Percentiles rank a stretch among this genome's conserved stretches.
phyloP scores from a whole-genome alignment of 2,888 invertebrate species.

The Calliphora vomitoria region DNA sequence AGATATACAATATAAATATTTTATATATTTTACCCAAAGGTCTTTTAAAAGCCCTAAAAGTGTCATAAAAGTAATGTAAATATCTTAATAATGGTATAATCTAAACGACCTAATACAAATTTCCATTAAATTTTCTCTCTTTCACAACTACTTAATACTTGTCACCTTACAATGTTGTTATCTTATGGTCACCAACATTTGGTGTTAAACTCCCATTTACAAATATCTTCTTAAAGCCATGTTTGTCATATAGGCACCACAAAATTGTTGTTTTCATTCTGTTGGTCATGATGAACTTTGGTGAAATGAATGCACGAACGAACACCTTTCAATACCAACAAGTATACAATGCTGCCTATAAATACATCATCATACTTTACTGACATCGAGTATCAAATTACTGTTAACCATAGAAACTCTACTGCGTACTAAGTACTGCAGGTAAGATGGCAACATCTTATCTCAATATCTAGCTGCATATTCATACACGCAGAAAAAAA shows the following conservation, averaged over 20 bases:
- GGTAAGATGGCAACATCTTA: neutral
- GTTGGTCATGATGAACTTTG: neutral
- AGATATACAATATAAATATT: too few species aligned
- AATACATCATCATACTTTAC: neutral
- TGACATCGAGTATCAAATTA: neutral
- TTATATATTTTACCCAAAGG: too few species aligned
- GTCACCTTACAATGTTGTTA: neutral
- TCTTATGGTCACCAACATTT: neutral
- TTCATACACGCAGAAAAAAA: too few species aligned
- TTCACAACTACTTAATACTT: neutral
- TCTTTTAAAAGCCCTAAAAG: too few species aligned
- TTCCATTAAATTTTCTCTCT: neutral
- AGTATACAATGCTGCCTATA: neutral
- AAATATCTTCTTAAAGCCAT: neutral
- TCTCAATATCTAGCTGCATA: neutral
- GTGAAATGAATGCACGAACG: neutral
- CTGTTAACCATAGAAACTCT: neutral
- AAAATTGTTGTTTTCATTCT: neutral
- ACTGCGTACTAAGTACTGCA: neutral
- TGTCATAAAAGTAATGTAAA: too few species aligned
- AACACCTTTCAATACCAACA: conserved; percentile 7
- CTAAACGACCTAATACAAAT: too few species aligned
- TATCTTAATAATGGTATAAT: too few species aligned
- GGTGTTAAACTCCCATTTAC: neutral
- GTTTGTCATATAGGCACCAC: neutral